Conservation (phyloP, 2,888 invertebrate genomes). For the Pyrocoelia pectoralis region DNA sequence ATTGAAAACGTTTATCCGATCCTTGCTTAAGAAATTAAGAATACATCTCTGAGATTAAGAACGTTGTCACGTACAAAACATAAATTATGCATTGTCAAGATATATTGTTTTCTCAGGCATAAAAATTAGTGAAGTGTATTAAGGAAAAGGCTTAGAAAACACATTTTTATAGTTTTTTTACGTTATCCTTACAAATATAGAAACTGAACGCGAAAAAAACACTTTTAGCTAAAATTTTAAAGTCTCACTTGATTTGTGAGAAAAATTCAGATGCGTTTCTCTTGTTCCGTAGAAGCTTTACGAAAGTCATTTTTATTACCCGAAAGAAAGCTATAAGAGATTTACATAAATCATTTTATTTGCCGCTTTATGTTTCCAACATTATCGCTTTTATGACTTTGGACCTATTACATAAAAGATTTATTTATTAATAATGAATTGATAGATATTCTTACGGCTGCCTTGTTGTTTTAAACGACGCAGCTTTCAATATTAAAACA, state of each 20-base stretch:
- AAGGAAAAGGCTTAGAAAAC: background rate
- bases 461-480: too few species aligned
- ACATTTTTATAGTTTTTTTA: background rate
- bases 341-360: slow-evolving; percentile 30
- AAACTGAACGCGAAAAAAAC: background rate
- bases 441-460: background rate
- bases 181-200: background rate
- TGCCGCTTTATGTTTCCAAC: slow-evolving; percentile 14
- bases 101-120: too few species aligned
- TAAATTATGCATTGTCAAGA: too few species aligned
- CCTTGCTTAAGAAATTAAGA: too few species aligned
- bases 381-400: slow-evolving; percentile 13
- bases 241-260: slow-evolving; percentile 41
- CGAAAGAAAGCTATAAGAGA: slow-evolving; percentile 21
- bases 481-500: too few species aligned
- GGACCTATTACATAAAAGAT: slow-evolving; percentile 12
- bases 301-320: slow-evolving; percentile 23
- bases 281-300: slow-evolving; percentile 34
- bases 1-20: too few species aligned
- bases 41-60: too few species aligned
- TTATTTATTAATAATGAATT: slow-evolving; percentile 24
- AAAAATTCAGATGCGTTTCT: slow-evolving; percentile 40
- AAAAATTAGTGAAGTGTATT: background rate
- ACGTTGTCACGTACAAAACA: too few species aligned
- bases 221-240: slow-evolving; percentile 17